Conservation (phyloP, 2,888 invertebrate genomes). For the Macrosoma leucophasiata region DNA sequence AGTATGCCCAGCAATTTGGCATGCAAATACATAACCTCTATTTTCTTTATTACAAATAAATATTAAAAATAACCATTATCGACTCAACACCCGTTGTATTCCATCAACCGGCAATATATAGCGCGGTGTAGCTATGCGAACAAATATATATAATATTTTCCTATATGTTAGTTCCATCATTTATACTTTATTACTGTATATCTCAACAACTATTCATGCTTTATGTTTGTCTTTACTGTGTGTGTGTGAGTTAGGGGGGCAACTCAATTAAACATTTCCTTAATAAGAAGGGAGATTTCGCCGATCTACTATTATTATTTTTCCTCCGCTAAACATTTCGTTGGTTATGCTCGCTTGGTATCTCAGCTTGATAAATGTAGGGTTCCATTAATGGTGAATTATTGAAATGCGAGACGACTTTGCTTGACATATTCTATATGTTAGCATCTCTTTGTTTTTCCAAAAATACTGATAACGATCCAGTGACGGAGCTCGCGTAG, state of each 20-base stretch:
- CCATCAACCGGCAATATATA: constrained; percentile 49
- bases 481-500: no score
- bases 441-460: no score
- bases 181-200: constrained; percentile 75
- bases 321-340: constrained; percentile 9
- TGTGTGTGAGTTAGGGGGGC: constrained; percentile 35
- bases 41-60: constrained; percentile 8
- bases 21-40: background rate
- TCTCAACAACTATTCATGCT: constrained; percentile 60
- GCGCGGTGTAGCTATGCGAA: constrained; percentile 63
- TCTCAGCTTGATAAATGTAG: no score
- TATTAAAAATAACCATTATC: constrained; percentile 17
- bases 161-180: constrained; percentile 74
- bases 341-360: no score
- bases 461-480: no score
- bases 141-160: constrained; percentile 74
- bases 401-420: no score
- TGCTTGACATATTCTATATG: no score
- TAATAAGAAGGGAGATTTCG: constrained; percentile 45
- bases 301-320: constrained; percentile 26
- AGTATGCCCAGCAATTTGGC: no score
- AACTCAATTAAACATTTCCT: constrained; percentile 69
- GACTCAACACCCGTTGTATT: constrained; percentile 34
- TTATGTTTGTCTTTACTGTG: constrained; percentile 40
- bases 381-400: no score